Percentiles rank a stretch among this genome's conserved stretches.
These are phyloP conservation scores for Drosophila setifemur DNA, from an alignment of 1,140 invertebrate species.

Conservation along the genomic window DNA sequence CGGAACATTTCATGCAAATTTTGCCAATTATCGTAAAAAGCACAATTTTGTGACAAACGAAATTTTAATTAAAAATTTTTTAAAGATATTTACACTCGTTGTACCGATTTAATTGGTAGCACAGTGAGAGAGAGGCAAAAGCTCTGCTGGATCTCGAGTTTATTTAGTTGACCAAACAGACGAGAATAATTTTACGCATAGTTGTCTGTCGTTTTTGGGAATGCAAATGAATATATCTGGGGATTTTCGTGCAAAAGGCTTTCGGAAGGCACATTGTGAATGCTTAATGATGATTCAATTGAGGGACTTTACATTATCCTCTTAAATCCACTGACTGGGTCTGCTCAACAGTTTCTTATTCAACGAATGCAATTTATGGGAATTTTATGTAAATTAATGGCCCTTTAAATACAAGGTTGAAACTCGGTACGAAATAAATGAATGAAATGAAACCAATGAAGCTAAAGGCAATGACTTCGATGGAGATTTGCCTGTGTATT, in stretches of 20 bases:
- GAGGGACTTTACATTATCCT: conserved; percentile 4
- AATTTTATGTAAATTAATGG: conserved; percentile 58
- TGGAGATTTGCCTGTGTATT: conserved; percentile 18
- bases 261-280: conserved; percentile 8
- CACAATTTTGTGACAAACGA: conserved; percentile 1
- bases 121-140: neutral
- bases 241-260: neutral
- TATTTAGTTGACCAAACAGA: conserved; percentile 33
- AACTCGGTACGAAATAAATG: neutral
- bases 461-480: neutral
- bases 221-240: conserved; percentile 37
- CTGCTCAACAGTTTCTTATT: conserved; percentile 18
- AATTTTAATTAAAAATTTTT: conserved; percentile 50
- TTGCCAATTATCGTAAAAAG: conserved; percentile 28
- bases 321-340: conserved; percentile 25
- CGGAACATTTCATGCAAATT: conserved; percentile 29
- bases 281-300: conserved; percentile 59
- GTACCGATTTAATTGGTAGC: neutral
- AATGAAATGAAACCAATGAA: conserved; percentile 16
- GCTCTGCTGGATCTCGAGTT: conserved; percentile 10
- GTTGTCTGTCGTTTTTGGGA: conserved; percentile 10
- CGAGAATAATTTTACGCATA: conserved; percentile 26
- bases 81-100: conserved; percentile 21
- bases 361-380: conserved; percentile 26
- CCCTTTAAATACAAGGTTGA: conserved; percentile 32